Evolutionary conservation across 37 sponge, comb jelly and placozoan genomes (phyloP).

Genomic region (Halichondria panicea): DNA sequence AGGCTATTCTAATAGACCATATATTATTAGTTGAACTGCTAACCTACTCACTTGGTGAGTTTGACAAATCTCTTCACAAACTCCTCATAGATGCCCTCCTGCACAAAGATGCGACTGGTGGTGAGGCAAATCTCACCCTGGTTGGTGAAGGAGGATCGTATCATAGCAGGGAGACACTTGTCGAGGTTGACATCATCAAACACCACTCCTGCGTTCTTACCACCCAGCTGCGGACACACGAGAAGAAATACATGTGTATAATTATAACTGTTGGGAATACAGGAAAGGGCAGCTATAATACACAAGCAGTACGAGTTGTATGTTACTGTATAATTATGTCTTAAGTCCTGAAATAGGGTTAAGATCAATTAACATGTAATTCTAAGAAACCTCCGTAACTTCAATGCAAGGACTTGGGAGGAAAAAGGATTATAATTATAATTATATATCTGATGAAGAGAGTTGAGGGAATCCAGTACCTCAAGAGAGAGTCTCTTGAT

Average conservation of each 20-base stretch:
- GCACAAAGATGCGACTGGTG: constrained; percentile 86
- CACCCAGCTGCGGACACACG: constrained; percentile 71
- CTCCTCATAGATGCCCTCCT: constrained; percentile 66
- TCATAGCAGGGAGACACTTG: constrained; percentile 78
- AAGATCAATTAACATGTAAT: too few relatives aligned
- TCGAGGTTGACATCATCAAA: constrained; percentile 84
- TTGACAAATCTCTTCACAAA: constrained; percentile 78
- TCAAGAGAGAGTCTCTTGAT: constrained; percentile 86
- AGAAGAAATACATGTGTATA: background rate
- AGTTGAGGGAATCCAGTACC: constrained; percentile 26
- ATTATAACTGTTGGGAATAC: background rate
- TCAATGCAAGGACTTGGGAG: too few relatives aligned
- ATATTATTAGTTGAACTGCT: background rate
- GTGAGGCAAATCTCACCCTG: constrained; percentile 94
- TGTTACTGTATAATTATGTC: background rate
- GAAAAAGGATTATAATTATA: too few relatives aligned
- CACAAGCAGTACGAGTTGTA: background rate
- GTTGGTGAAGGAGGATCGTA: constrained; percentile 81
- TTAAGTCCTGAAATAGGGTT: too few relatives aligned
- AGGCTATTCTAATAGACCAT: background rate
- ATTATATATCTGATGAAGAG: too few relatives aligned
- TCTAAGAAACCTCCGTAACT: too few relatives aligned
- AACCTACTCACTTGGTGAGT: constrained; percentile 68
- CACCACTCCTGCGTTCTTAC: constrained; percentile 89
- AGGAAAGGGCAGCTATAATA: background rate